A percentile compares a stretch with the other conserved stretches of the same genome.
These are phyloP conservation scores for Caenorhabditis parvicauda DNA, from an alignment of 2,888 invertebrate genomes.

Conservation along the genomic window DNA sequence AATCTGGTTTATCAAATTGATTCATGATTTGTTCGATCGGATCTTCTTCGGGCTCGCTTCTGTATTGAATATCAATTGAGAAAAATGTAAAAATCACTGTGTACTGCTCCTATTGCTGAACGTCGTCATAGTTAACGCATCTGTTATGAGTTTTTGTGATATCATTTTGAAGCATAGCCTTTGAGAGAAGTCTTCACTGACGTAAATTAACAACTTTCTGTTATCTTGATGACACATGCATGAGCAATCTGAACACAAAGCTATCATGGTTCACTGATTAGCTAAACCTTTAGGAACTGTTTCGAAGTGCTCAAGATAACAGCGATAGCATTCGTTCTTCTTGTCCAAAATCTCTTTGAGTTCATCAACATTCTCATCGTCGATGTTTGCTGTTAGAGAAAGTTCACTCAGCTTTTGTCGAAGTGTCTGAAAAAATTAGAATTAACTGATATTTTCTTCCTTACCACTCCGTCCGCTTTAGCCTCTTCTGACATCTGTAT, in stretches of 20 bases:
- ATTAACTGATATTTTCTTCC: background rate
- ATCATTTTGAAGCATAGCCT: conserved; percentile 9
- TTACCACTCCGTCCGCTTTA: background rate
- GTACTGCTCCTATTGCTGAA: background rate
- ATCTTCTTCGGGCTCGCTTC: too few species aligned
- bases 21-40: background rate
- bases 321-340: conserved; percentile 5
- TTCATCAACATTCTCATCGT: background rate
- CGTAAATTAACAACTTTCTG: conserved; percentile 4
- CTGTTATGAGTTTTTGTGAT: background rate
- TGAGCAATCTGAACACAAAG: background rate
- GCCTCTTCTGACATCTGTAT: background rate
- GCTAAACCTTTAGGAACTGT: background rate
- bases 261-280: background rate
- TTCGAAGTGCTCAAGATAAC: conserved; percentile 11
- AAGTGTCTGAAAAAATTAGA: conserved; percentile 5
- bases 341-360: conserved; percentile 7
- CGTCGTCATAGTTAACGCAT: background rate
- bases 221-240: conserved; percentile 6
- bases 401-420: conserved; percentile 4
- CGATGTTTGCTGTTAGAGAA: conserved; percentile 1
- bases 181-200: conserved; percentile 1
- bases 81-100: background rate
- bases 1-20: conserved; percentile 6
- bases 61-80: too few species aligned